Percentiles rank a stretch among this genome's conserved stretches.
These are phyloP conservation scores for Acipenser oxyrinchus DNA, from an alignment of 2,797 vertebrate genomes.

Conservation along the genomic window DNA sequence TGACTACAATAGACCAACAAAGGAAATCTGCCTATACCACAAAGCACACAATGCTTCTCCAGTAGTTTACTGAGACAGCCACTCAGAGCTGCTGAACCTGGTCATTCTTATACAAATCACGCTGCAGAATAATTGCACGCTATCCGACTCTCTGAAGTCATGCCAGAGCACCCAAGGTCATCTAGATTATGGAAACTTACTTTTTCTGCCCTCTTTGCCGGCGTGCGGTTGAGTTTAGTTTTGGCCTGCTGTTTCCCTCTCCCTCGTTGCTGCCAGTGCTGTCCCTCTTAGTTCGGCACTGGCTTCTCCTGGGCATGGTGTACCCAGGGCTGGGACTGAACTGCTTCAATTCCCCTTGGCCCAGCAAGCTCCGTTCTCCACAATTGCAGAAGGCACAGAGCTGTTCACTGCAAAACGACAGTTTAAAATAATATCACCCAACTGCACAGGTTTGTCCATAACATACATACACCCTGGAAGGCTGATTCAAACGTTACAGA, in stretches of 20 bases:
- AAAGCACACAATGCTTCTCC: too few relatives aligned
- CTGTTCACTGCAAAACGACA: slow-evolving; percentile 60
- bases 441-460: too few relatives aligned
- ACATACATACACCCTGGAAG: too few relatives aligned
- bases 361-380: slow-evolving; percentile 86
- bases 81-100: too few relatives aligned
- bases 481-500: too few relatives aligned
- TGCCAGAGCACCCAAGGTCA: not conserved
- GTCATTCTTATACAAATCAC: too few relatives aligned
- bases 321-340: slow-evolving; percentile 74
- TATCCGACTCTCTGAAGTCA: not conserved
- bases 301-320: slow-evolving; percentile 48
- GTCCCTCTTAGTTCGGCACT: slow-evolving; percentile 50
- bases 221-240: slow-evolving; percentile 44
- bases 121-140: too few relatives aligned
- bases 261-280: slow-evolving; percentile 58
- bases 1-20: too few relatives aligned
- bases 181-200: slow-evolving; percentile 64
- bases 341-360: slow-evolving; percentile 87
- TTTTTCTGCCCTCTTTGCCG: slow-evolving; percentile 60
- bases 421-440: too few relatives aligned
- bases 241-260: slow-evolving; percentile 58
- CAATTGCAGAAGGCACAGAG: slow-evolving; percentile 97
- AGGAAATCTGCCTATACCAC: too few relatives aligned
- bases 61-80: too few relatives aligned